Conservation (phyloP, 1,140 invertebrate genomes). For the Cherax quadricarinatus region DNA sequence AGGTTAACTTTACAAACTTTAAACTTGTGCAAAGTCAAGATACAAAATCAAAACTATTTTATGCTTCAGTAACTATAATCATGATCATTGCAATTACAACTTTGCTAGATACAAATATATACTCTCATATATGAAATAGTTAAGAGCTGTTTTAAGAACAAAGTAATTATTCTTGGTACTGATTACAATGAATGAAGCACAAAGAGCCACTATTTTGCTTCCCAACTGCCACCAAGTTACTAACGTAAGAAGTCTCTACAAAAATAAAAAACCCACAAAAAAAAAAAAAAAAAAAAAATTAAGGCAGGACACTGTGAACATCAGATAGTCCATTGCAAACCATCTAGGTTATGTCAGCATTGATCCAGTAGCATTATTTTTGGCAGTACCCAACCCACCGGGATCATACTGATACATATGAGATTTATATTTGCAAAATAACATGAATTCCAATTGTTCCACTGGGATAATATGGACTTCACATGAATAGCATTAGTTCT, state of each 20-base stretch:
- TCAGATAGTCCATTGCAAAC: background rate
- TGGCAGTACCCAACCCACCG: conserved; percentile 20
- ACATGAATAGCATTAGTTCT: conserved; percentile 10
- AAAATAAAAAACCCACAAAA: conserved; percentile 5
- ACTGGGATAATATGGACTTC: background rate
- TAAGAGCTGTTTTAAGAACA: background rate
- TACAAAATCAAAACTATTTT: background rate
- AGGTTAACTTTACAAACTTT: conserved; percentile 4
- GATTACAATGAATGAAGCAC: conserved; percentile 27
- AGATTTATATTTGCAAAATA: background rate
- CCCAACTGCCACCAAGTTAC: conserved; percentile 13
- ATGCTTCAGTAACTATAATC: conserved; percentile 26
- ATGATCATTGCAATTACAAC: background rate
- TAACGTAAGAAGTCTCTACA: background rate
- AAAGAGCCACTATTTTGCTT: background rate
- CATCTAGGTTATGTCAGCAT: background rate
- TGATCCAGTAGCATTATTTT: conserved; percentile 17
- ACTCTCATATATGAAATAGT: background rate
- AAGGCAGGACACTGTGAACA: conserved; percentile 25
- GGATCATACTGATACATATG: background rate
- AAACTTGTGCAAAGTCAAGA: conserved; percentile 19
- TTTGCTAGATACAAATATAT: background rate
- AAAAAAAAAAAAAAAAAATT: background rate
- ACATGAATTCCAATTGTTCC: conserved; percentile 6
- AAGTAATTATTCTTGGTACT: background rate